Evolutionary conservation across 1,140 invertebrate genomes (phyloP).

Genomic region (Meloidogyne chitwoodi): DNA sequence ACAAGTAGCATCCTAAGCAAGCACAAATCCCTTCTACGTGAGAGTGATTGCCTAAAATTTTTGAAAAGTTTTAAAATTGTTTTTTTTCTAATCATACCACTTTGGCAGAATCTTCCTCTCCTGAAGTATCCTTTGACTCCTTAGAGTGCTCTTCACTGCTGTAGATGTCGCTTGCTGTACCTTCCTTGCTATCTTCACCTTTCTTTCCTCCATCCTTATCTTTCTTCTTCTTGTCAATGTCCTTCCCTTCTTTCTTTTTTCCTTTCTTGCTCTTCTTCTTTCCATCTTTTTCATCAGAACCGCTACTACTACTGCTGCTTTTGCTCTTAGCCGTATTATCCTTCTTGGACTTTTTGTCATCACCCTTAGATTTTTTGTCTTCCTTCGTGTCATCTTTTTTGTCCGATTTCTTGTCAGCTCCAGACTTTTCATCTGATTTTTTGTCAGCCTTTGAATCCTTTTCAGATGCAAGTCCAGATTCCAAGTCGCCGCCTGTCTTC

Average conservation of each 20-base stretch:
- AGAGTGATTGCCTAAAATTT: neutral
- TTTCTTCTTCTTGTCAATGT: neutral
- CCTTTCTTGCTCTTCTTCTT: neutral
- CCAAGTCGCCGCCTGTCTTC: neutral
- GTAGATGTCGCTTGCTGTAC: neutral
- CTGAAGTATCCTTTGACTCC: neutral
- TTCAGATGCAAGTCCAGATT: neutral
- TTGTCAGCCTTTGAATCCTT: neutral
- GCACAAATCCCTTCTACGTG: neutral
- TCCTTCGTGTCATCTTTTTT: neutral
- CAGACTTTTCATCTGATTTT: neutral
- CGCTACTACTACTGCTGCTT: neutral
- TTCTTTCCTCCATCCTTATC: neutral
- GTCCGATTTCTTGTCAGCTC: neutral
- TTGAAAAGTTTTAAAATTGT: neutral
- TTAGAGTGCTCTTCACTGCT: neutral
- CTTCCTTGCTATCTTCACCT: neutral
- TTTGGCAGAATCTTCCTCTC: neutral
- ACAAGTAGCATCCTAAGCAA: neutral
- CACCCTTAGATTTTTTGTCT: neutral
- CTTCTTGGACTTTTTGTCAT: neutral
- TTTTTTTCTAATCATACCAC: neutral
- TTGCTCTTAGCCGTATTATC: neutral
- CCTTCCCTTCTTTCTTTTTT: neutral
- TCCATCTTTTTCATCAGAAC: neutral